These are phyloP conservation scores for Aythya baeri DNA, from an alignment of 2,113 vertebrate genomes.

Conservation along the genomic window DNA sequence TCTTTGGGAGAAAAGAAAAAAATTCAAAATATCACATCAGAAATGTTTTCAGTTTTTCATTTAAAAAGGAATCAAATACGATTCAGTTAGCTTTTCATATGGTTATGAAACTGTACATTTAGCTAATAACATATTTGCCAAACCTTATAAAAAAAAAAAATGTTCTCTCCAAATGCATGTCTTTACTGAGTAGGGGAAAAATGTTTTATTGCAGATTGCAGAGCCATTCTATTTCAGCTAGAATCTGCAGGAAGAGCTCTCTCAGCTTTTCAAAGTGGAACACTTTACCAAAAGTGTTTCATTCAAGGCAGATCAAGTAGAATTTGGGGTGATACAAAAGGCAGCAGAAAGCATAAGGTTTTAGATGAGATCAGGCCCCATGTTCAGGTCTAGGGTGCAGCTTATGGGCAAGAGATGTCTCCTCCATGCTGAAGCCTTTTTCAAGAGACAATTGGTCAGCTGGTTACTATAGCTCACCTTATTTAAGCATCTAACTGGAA, in stretches of 20 bases:
- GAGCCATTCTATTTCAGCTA: background rate
- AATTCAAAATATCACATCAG: background rate
- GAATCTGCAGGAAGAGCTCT: background rate
- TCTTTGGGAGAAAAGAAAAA: background rate
- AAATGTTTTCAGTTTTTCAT: background rate
- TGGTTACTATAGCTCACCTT: background rate
- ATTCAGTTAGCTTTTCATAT: background rate
- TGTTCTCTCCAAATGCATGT: background rate
- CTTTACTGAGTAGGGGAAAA: background rate
- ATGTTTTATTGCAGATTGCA: background rate
- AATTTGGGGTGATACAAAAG: rapidly evolving
- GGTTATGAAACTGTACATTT: background rate
- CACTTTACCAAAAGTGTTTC: background rate
- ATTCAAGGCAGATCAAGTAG: background rate
- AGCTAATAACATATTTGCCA: background rate
- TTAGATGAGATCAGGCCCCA: too few species aligned
- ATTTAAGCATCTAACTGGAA: background rate
- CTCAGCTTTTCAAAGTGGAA: background rate
- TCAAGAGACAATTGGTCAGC: too few species aligned
- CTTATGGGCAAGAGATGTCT: background rate
- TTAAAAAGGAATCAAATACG: background rate
- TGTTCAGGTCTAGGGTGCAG: background rate
- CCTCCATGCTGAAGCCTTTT: too few species aligned
- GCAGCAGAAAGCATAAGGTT: background rate
- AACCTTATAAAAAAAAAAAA: background rate